Percentiles rank a stretch among this genome's conserved stretches.
phyloP scores from a whole-genome alignment of 92 coral and sea anemone genomes.

The Actinernus sp. region DNA sequence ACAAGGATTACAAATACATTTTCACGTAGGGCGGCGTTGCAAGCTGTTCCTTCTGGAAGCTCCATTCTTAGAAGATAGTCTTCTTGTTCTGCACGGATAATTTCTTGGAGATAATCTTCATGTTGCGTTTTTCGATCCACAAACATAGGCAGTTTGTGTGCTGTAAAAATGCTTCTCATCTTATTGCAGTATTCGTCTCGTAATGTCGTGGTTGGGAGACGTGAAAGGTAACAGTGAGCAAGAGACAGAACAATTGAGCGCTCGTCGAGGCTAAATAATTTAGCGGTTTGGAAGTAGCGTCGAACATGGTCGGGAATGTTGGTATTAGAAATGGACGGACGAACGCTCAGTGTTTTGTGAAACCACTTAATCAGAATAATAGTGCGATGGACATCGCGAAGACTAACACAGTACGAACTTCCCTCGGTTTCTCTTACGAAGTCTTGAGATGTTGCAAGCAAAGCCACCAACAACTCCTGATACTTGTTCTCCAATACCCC shows the following conservation, averaged over 20 bases:
- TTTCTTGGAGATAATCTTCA: constrained; percentile 84
- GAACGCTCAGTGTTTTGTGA: constrained; percentile 20
- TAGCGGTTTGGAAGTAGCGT: constrained; percentile 22
- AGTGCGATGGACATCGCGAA: constrained; percentile 88
- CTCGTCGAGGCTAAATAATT: not conserved
- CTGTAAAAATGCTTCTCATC: constrained; percentile 46
- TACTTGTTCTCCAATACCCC: constrained; percentile 43
- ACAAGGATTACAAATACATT: constrained; percentile 96
- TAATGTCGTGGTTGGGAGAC: constrained; percentile 71
- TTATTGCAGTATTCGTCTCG: constrained; percentile 63
- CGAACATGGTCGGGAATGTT: constrained; percentile 15
- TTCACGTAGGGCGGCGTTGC: constrained; percentile 96
- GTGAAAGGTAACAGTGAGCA: constrained; percentile 95
- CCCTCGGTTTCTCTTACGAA: constrained; percentile 71
- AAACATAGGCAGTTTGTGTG: constrained; percentile 9
- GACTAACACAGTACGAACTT: constrained; percentile 88
- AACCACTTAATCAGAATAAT: constrained; percentile 85
- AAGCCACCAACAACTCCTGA: constrained; percentile 54
- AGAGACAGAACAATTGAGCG: constrained; percentile 80
- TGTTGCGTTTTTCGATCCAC: too few relatives aligned
- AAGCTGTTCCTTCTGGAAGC: constrained; percentile 95
- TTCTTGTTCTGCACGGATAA: constrained; percentile 93
- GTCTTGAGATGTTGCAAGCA: constrained; percentile 80
- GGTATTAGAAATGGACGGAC: constrained; percentile 12
- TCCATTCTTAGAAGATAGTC: constrained; percentile 96